Conservation (phyloP, 2,113 vertebrate genomes). For the Tylochromis polylepis region DNA sequence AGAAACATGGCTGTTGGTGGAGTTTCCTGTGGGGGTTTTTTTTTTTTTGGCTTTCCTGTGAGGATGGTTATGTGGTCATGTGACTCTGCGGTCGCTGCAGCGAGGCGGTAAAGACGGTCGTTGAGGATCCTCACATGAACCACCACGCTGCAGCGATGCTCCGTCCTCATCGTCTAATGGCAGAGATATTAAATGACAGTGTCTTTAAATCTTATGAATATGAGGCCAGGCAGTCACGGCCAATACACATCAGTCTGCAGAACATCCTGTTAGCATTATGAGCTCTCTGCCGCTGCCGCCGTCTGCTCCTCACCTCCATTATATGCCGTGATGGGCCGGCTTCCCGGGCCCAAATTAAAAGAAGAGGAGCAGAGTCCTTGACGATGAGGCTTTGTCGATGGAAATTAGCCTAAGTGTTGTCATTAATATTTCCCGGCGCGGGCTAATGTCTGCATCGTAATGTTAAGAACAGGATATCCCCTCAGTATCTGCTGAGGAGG, state of each 20-base stretch:
- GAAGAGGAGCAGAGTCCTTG: conserved; percentile 57
- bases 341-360: conserved; percentile 63
- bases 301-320: conserved; percentile 62
- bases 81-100: neutral
- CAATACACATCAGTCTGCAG: conserved; percentile 57
- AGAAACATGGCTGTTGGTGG: neutral
- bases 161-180: conserved; percentile 55
- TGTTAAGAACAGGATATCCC: conserved; percentile 51
- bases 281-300: conserved; percentile 32
- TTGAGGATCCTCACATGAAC: neutral
- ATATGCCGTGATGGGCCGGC: conserved; percentile 48
- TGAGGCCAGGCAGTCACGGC: conserved; percentile 51
- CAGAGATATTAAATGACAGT: conserved; percentile 44
- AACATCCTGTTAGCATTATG: conserved; percentile 62
- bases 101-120: neutral
- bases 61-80: neutral
- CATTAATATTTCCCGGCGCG: conserved; percentile 57
- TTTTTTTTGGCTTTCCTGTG: neutral
- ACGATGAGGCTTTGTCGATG: conserved; percentile 37
- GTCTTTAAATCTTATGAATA: conserved; percentile 62
- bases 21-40: neutral
- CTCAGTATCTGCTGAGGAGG: conserved; percentile 46
- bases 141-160: neutral
- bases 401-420: conserved; percentile 69
- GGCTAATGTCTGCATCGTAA: conserved; percentile 50